Percentiles rank a stretch among this genome's conserved stretches.
Conservation (phyloP, 2,888 invertebrate species). For the Leucoptera coffeella region DNA sequence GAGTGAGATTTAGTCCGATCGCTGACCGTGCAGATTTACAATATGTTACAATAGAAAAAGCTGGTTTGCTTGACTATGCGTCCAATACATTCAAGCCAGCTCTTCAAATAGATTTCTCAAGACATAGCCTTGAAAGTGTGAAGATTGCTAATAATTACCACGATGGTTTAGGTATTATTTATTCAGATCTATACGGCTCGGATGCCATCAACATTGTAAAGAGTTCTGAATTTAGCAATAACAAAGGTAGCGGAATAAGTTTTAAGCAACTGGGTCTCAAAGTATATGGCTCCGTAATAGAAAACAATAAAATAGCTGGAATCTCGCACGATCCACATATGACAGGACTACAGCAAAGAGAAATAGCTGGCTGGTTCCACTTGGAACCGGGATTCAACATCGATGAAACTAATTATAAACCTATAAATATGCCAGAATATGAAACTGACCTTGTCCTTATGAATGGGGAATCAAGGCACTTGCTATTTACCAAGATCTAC, state of each 20-base stretch:
- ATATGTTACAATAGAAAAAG: slow-evolving; percentile 82
- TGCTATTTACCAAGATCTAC: slow-evolving; percentile 65
- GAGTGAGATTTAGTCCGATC: slow-evolving; percentile 81
- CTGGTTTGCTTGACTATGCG: slow-evolving; percentile 90
- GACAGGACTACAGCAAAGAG: slow-evolving; percentile 76
- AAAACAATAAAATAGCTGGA: slow-evolving; percentile 81
- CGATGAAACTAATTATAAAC: slow-evolving; percentile 66
- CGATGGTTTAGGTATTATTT: slow-evolving; percentile 89
- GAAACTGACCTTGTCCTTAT: slow-evolving; percentile 57
- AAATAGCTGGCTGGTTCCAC: slow-evolving; percentile 88
- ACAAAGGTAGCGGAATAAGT: slow-evolving; percentile 83
- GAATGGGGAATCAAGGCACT: slow-evolving; percentile 71
- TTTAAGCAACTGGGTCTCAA: slow-evolving; percentile 82
- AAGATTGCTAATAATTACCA: slow-evolving; percentile 80
- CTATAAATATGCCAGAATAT: slow-evolving; percentile 64
- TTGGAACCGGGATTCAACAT: slow-evolving; percentile 60
- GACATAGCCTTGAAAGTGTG: slow-evolving; percentile 76
- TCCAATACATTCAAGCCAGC: slow-evolving; percentile 85
- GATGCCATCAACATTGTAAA: slow-evolving; percentile 75
- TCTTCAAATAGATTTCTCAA: slow-evolving; percentile 78
- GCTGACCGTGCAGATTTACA: slow-evolving; percentile 84
- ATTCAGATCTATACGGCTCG: slow-evolving; percentile 88
- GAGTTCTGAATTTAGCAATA: slow-evolving; percentile 78
- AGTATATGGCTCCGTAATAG: slow-evolving; percentile 70
- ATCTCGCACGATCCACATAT: slow-evolving; percentile 89